Percentiles rank a stretch among this genome's conserved stretches.
Conservation (phyloP, 1,140 invertebrate genomes). For the Plectus sambesii region DNA sequence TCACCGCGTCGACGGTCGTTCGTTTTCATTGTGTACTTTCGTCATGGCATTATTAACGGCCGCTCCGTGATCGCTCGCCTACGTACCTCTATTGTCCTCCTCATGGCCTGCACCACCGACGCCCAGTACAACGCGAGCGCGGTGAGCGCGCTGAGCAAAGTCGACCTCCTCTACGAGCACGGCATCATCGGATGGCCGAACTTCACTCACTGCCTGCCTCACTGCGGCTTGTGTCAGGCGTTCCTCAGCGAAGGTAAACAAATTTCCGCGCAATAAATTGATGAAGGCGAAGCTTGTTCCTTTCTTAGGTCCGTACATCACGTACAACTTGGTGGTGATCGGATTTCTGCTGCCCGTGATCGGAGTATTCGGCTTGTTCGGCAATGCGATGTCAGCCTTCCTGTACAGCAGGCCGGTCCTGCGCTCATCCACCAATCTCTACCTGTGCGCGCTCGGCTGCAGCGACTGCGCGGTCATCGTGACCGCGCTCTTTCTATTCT, state of each 20-base stretch:
- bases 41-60: too few species aligned
- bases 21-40: too few species aligned
- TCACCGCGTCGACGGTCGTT: too few species aligned
- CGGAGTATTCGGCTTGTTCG: conserved; percentile 33
- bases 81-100: too few species aligned
- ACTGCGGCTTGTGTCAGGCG: conserved; percentile 31
- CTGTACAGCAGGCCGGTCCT: conserved; percentile 38
- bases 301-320: conserved; percentile 30
- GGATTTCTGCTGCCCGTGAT: conserved; percentile 35
- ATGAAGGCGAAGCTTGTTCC: too few species aligned
- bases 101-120: too few species aligned
- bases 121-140: too few species aligned
- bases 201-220: conserved; percentile 28
- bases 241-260: conserved; percentile 22
- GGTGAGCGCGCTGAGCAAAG: too few species aligned
- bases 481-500: conserved; percentile 41
- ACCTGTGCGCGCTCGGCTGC: conserved; percentile 37
- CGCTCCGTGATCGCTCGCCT: too few species aligned
- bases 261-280: too few species aligned
- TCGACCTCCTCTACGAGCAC: conserved; percentile 23
- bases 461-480: conserved; percentile 37
- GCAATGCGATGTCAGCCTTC: conserved; percentile 37
- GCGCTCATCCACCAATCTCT: conserved; percentile 36
- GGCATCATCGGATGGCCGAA: conserved; percentile 27
- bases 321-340: conserved; percentile 35